Evolutionary conservation across 2,113 vertebrate species (phyloP).

Genomic region (Himantopus leucocephalus): DNA sequence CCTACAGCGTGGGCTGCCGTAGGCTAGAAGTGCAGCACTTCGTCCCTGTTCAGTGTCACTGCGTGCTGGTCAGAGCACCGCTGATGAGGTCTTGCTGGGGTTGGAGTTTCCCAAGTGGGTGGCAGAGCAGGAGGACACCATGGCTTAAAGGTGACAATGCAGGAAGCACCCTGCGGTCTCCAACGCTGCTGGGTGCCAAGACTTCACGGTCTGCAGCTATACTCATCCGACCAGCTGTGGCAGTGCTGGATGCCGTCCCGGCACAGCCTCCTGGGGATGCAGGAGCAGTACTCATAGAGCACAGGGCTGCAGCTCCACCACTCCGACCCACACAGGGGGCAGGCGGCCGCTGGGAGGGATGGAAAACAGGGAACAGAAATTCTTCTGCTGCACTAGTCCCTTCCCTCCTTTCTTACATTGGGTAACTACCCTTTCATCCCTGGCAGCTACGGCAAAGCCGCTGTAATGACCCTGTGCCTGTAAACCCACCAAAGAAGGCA

Average conservation of each 20-base stretch:
- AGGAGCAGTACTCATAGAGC: conserved; percentile 73
- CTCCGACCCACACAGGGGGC: conserved; percentile 48
- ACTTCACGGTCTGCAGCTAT: conserved; percentile 51
- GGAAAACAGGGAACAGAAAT: neutral
- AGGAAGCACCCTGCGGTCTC: neutral
- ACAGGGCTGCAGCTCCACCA: conserved; percentile 78
- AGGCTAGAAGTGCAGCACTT: neutral
- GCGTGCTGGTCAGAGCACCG: fast-evolving
- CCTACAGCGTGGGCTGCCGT: fast-evolving
- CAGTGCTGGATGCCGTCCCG: conserved; percentile 73
- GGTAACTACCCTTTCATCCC: neutral
- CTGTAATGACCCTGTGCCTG: neutral
- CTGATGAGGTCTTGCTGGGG: neutral
- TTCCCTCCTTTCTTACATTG: fast-evolving
- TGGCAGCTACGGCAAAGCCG: neutral
- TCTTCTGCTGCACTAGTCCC: neutral
- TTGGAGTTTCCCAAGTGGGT: neutral
- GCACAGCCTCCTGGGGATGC: conserved; percentile 75
- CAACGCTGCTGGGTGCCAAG: neutral
- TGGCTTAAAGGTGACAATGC: neutral
- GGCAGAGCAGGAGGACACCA: neutral
- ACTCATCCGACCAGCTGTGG: conserved; percentile 78
- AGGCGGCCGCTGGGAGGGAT: conserved; percentile 60
- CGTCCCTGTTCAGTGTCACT: fast-evolving
- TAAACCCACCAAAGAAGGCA: neutral